Base-by-base conservation (phyloP, 2,797 vertebrate species). In the Lithobates pipiens region DNA sequence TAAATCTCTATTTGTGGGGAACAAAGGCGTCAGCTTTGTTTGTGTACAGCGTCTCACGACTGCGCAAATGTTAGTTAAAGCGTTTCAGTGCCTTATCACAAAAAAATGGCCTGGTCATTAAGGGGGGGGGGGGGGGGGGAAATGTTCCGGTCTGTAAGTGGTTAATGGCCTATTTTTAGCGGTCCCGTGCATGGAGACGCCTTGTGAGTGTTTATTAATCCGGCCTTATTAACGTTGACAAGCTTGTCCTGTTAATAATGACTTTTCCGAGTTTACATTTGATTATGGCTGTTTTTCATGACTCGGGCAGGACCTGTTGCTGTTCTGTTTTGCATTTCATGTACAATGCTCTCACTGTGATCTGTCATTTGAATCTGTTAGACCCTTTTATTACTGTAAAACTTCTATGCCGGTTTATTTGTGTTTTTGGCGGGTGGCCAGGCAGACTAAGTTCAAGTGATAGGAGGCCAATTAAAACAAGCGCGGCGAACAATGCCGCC, bases 381-480 rank as follows among this genome's bases (percentile, higher is more conserved):
- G 54, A 63, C 75, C 23, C 5, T 11, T 25, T 63, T 42, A 36
- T 68, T 50, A 13, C 32, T 68, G n/a, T 18, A 65, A 67, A 65
- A 68, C 18, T n/a, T 42, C 25, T 44, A n/a, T 67, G 61, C 57
- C 25, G 42, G 63, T 79, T 68, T 79, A 69, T 70, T 79, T 79
- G 65, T 69, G 15, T 34, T 44, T 32, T 29, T 79, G 77, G 77
- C 63, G 2, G 10, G 10, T 79, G 1, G 77, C 77, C 77, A 79
- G 42, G 61, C 34, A 34, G 50, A n/a, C 76, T 65, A 39, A 79
- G 77, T 50, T 39, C 65, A 46, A 29, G 63, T 42, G 61, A 79
- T 44, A 69, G 61, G 65, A 79, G 46, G 77, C 65, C 77, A 69
- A 46, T 79, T 69, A 46, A 50, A 69, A 54, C 27, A 77, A 79